A percentile compares a stretch with the other conserved stretches of the same genome.
phyloP scores from a whole-genome alignment of 2,888 invertebrate species.

The Leucophora obtusa region DNA sequence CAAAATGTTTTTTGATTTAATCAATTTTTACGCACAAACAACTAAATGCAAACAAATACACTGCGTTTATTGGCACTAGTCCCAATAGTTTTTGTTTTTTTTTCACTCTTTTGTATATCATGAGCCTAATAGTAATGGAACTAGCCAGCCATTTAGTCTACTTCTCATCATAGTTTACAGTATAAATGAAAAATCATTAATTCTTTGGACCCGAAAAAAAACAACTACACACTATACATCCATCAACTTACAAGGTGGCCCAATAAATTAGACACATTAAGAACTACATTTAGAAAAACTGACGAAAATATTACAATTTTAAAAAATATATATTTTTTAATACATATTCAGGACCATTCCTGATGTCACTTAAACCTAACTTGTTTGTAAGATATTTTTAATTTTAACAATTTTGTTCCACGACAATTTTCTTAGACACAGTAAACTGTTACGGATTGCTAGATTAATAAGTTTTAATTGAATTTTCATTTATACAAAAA shows the following conservation, averaged over 20 bases:
- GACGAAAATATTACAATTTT: conserved; percentile 5
- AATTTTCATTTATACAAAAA: too few species aligned
- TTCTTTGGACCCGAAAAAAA: neutral
- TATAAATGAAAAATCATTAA: neutral
- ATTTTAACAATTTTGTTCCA: too few species aligned
- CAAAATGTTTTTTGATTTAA: neutral
- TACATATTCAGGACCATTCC: too few species aligned
- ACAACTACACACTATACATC: conserved; percentile 6
- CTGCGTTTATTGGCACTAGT: conserved; percentile 20
- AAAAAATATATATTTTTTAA: too few species aligned
- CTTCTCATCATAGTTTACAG: neutral
- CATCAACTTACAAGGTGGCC: conserved; percentile 52
- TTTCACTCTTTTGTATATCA: neutral
- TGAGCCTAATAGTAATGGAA: conserved; percentile 2
- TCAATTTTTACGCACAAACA: conserved; percentile 15
- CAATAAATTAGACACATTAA: conserved; percentile 33
- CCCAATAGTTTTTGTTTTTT: conserved; percentile 21
- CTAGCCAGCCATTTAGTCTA: conserved; percentile 19
- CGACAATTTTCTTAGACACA: too few species aligned
- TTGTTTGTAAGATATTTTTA: too few species aligned
- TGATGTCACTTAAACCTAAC: too few species aligned
- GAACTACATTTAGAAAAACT: conserved; percentile 13
- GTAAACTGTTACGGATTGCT: too few species aligned
- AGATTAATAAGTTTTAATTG: too few species aligned
- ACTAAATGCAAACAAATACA: neutral